phyloP scores from a whole-genome alignment of 2,888 invertebrate species.

The Dasysyrphus tricinctus region DNA sequence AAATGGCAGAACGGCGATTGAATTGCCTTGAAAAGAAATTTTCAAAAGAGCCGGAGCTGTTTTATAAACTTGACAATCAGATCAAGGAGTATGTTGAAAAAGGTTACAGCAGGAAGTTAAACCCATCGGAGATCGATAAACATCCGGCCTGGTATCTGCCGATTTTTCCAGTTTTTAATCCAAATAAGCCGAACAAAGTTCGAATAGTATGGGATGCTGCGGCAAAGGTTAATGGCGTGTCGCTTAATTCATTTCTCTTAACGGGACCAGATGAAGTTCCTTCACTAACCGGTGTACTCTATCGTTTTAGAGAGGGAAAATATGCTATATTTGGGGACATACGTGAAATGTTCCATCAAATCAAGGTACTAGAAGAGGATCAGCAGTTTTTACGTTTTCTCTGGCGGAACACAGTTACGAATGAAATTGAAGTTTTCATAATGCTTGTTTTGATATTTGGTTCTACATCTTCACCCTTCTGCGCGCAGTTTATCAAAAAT shows the following conservation, averaged over 20 bases:
- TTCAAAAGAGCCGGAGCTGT: neutral
- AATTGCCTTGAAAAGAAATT: constrained; percentile 1
- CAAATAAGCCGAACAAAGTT: no score
- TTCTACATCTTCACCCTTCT: neutral
- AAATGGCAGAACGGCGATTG: neutral
- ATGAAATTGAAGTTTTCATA: neutral
- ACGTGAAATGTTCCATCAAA: neutral
- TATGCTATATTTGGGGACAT: no score
- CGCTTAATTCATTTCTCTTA: no score
- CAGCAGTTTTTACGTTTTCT: neutral
- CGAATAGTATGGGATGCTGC: no score
- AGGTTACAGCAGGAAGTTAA: neutral
- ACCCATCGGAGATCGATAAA: neutral
- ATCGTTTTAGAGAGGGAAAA: no score
- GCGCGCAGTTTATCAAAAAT: neutral
- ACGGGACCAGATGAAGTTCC: no score
- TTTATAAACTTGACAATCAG: neutral
- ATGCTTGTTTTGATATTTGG: neutral
- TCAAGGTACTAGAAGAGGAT: neutral
- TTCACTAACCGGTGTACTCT: no score
- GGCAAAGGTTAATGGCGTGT: no score
- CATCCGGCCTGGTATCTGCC: neutral
- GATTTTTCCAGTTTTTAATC: no score
- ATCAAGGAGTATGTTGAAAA: neutral
- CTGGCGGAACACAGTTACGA: no score